phyloP scores from a whole-genome alignment of 2,113 vertebrate species.

The Grus americana region DNA sequence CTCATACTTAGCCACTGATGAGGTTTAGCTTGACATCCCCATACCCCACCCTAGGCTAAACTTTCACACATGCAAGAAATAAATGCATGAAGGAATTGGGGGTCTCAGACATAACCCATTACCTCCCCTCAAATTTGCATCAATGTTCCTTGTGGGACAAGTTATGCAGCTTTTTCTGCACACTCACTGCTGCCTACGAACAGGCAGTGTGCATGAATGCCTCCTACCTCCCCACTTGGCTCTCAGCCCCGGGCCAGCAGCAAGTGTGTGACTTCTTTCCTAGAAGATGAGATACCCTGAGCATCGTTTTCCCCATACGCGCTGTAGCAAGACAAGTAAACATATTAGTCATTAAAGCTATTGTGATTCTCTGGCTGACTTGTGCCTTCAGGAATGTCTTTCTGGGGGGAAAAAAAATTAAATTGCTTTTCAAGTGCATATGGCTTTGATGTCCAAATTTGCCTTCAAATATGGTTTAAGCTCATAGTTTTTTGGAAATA shows the following conservation, averaged over 20 bases:
- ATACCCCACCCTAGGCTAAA: background rate
- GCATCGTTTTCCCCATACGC: background rate
- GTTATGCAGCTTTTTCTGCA: background rate
- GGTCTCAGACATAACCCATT: background rate
- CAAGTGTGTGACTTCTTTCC: background rate
- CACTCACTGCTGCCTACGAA: background rate
- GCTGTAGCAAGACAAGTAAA: constrained; percentile 17
- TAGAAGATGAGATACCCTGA: background rate
- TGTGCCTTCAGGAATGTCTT: constrained; percentile 48
- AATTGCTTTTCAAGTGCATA: constrained; percentile 35
- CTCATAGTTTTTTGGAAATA: background rate
- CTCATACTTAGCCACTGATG: background rate
- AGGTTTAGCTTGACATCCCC: background rate
- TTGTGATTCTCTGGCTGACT: constrained; percentile 49
- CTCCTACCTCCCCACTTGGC: background rate
- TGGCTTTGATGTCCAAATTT: constrained; percentile 32
- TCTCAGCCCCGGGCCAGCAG: background rate
- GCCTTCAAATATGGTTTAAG: background rate
- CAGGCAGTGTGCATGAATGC: background rate
- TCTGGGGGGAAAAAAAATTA: background rate
- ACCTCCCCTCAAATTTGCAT: background rate
- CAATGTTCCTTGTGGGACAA: background rate
- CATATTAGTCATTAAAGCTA: constrained; percentile 25
- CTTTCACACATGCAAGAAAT: background rate
- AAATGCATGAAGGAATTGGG: fast-evolving